Evolutionary conservation across 2,888 invertebrate genomes (phyloP).

Genomic region (Bursaphelenchus okinawaensis): DNA sequence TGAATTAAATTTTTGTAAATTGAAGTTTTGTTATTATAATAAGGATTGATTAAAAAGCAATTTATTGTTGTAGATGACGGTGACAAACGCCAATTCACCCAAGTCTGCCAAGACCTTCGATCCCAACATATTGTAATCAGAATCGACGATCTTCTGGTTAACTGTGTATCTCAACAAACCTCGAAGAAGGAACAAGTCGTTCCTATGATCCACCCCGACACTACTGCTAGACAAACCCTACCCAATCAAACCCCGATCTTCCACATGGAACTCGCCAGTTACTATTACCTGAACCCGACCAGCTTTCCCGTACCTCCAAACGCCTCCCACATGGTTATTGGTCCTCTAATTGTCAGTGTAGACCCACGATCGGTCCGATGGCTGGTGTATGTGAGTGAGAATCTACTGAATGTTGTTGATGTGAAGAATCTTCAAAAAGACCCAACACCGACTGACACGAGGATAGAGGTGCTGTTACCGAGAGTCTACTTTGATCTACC

Average conservation of each 20-base stretch:
- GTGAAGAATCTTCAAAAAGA: conserved; percentile 31
- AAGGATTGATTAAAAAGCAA: too few species aligned
- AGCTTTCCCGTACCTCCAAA: conserved; percentile 73
- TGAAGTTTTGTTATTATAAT: too few species aligned
- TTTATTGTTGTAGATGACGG: too few species aligned
- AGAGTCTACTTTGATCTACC: conserved; percentile 58
- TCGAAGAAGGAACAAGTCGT: conserved; percentile 73
- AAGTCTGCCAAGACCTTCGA: conserved; percentile 47
- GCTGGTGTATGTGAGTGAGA: conserved; percentile 86
- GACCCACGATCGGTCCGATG: conserved; percentile 83
- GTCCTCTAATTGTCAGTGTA: conserved; percentile 80
- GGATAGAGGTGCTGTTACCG: conserved; percentile 86
- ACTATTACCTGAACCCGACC: conserved; percentile 62
- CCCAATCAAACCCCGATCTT: conserved; percentile 83
- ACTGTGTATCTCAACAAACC: conserved; percentile 71
- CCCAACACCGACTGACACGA: conserved; percentile 69
- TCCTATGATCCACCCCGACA: conserved; percentile 59
- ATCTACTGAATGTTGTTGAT: conserved; percentile 58
- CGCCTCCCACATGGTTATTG: conserved; percentile 81
- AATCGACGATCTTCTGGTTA: conserved; percentile 80
- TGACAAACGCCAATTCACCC: conserved; percentile 34
- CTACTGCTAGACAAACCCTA: conserved; percentile 64
- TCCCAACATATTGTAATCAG: conserved; percentile 47
- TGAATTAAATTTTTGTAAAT: too few species aligned
- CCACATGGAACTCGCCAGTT: conserved; percentile 92